Conservation (phyloP, 2,113 vertebrate species). For the Numida meleagris region DNA sequence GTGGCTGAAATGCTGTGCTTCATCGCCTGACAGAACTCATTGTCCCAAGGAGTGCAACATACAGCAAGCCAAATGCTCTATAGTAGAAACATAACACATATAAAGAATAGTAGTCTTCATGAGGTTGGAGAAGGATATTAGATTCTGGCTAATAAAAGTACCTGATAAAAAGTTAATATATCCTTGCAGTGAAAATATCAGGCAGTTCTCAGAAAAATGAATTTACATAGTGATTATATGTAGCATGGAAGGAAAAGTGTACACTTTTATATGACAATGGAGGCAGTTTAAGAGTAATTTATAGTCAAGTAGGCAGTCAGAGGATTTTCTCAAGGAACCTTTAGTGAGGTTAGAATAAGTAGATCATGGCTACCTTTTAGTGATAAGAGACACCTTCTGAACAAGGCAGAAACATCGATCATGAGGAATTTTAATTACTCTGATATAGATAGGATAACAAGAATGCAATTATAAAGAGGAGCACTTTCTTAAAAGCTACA, state of each 20-base stretch:
- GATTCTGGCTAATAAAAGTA: neutral
- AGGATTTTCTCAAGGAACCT: neutral
- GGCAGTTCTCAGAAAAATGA: neutral
- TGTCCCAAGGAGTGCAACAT: neutral
- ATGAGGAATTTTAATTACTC: conserved; percentile 61
- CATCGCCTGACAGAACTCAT: neutral
- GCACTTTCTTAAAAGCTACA: conserved; percentile 16
- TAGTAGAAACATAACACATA: neutral
- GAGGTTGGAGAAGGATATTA: neutral
- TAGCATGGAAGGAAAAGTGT: neutral
- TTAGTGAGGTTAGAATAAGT: conserved; percentile 24
- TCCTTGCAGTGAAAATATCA: conserved; percentile 7
- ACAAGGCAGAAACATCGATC: conserved; percentile 49
- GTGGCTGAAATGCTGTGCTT: neutral
- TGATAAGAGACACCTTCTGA: conserved; percentile 50
- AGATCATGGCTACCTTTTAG: conserved; percentile 45
- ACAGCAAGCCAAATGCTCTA: neutral
- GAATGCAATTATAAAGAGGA: conserved; percentile 38
- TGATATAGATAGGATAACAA: conserved; percentile 43
- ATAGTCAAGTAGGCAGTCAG: conserved; percentile 23
- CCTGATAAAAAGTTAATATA: conserved; percentile 6
- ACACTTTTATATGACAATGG: neutral
- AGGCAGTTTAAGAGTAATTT: conserved; percentile 15
- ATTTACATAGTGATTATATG: neutral
- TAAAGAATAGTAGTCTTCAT: neutral